Evolutionary conservation across 2,888 invertebrate genomes (phyloP).

Genomic region (Trachelus tabidus): DNA sequence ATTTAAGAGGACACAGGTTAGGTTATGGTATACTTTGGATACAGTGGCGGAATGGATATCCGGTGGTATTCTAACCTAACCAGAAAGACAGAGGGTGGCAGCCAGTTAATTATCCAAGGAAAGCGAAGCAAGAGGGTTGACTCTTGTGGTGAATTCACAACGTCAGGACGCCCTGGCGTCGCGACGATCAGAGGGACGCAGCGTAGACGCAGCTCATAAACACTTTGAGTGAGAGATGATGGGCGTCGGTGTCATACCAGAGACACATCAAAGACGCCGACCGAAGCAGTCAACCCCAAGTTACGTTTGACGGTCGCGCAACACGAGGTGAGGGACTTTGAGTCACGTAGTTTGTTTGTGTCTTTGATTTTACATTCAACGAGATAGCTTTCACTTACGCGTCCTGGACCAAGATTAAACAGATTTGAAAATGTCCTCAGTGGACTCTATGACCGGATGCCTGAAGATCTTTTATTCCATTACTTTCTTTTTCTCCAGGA

Average conservation of each 20-base stretch:
- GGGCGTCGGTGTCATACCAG: constrained; percentile 45
- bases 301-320: constrained; percentile 19
- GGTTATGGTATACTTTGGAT: background rate
- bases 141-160: background rate
- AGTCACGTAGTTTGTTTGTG: constrained; percentile 59
- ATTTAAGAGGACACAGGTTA: background rate
- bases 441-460: background rate
- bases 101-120: constrained; percentile 58
- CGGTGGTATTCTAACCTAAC: background rate
- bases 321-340: constrained; percentile 46
- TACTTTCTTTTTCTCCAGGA: background rate
- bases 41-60: background rate
- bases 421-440: constrained; percentile 61
- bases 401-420: constrained; percentile 63
- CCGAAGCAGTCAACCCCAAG: constrained; percentile 19
- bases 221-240: constrained; percentile 55
- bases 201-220: constrained; percentile 51
- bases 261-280: constrained; percentile 54
- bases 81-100: constrained; percentile 27
- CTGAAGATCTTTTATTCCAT: background rate
- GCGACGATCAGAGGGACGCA: constrained; percentile 44
- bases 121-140: constrained; percentile 44
- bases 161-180: constrained; percentile 30
- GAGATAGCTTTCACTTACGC: constrained; percentile 66
- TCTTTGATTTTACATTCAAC: constrained; percentile 64